Evolutionary conservation across 2,113 vertebrate genomes (phyloP).

Genomic region (Phalacrocorax pelagicus): DNA sequence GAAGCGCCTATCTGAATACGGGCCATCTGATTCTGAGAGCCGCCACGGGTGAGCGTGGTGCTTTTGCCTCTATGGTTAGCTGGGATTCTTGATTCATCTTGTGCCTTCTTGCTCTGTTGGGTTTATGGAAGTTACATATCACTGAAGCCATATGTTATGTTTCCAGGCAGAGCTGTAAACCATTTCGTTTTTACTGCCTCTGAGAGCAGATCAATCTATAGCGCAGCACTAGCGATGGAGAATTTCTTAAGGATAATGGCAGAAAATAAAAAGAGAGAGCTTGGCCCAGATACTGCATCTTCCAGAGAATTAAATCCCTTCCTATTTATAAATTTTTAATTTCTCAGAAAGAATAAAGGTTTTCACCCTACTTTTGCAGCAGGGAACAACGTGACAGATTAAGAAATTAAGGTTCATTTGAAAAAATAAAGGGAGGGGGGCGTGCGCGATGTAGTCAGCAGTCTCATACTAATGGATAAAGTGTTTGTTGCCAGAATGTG

Average conservation of each 20-base stretch:
- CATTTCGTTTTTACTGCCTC: slow-evolving; percentile 33
- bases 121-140: slow-evolving; percentile 31
- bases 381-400: not conserved
- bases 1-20: not conserved
- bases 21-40: not conserved
- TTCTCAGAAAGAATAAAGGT: slow-evolving; percentile 2
- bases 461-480: slow-evolving; percentile 24
- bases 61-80: not conserved
- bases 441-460: not conserved
- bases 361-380: not conserved
- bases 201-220: slow-evolving; percentile 19
- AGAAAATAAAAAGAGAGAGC: slow-evolving; percentile 3
- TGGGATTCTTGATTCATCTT: not conserved
- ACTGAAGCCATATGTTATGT: slow-evolving; percentile 15
- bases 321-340: slow-evolving; percentile 23
- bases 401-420: slow-evolving; percentile 13
- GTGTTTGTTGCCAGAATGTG: slow-evolving; percentile 12
- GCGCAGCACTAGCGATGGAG: not conserved
- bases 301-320: not conserved
- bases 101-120: slow-evolving; percentile 21
- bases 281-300: slow-evolving; percentile 13
- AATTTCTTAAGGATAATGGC: slow-evolving; percentile 25
- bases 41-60: not conserved
- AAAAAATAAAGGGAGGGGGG: not conserved
- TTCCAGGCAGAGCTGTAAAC: slow-evolving; percentile 54